phyloP scores from a whole-genome alignment of 2,113 vertebrate species.

The Calidris pugnax region DNA sequence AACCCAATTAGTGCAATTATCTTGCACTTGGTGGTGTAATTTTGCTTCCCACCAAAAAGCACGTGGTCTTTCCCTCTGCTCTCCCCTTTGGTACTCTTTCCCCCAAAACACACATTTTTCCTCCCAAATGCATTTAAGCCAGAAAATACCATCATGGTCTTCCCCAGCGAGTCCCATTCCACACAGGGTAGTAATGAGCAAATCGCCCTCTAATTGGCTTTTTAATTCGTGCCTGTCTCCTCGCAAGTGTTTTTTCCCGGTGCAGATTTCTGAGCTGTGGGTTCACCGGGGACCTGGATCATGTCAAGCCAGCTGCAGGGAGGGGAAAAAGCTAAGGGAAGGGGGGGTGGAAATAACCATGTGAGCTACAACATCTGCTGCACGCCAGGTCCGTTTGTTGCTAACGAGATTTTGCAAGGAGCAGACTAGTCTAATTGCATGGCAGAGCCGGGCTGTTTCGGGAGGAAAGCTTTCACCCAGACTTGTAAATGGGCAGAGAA shows the following conservation, averaged over 20 bases:
- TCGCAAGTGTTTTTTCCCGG: neutral
- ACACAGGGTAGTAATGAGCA: neutral
- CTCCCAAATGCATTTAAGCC: neutral
- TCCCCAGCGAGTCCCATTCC: neutral
- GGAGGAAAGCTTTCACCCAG: neutral
- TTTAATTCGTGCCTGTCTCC: neutral
- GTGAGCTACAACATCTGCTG: neutral
- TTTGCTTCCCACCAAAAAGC: neutral
- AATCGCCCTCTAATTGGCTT: neutral
- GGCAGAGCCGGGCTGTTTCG: neutral
- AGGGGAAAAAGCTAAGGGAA: neutral
- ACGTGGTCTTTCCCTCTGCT: neutral
- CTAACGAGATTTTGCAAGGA: constrained; percentile 26
- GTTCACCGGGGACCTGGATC: neutral
- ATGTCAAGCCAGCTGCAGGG: neutral
- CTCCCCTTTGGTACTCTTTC: neutral
- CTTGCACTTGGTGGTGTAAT: neutral
- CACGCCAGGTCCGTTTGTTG: neutral
- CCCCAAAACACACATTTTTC: neutral
- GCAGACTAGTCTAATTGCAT: neutral
- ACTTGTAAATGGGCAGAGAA: neutral
- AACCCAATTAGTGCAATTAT: neutral
- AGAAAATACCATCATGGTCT: neutral
- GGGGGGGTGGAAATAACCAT: neutral
- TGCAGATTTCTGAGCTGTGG: neutral